phyloP scores from a whole-genome alignment of 1,140 invertebrate genomes.

The Drosophila orosa region DNA sequence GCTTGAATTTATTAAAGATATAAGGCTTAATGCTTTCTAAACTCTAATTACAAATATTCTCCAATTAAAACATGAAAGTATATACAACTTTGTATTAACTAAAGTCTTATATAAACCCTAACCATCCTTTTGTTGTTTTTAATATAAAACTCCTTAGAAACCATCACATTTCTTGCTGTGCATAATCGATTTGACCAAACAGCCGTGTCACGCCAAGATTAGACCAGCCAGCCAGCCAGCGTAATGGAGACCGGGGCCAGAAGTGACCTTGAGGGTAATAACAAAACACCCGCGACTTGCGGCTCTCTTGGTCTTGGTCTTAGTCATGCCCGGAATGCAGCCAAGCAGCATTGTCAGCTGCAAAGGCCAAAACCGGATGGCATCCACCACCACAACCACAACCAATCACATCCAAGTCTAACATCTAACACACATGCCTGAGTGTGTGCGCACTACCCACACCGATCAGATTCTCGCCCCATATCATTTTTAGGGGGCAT shows the following conservation, averaged over 20 bases:
- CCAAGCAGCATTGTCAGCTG: conserved; percentile 67
- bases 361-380: conserved; percentile 70
- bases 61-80: background rate
- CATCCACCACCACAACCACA: conserved; percentile 61
- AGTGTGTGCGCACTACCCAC: conserved; percentile 20
- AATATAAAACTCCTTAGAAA: background rate
- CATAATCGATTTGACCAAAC: conserved; percentile 31
- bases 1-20: background rate
- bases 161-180: conserved; percentile 6
- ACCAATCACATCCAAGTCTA: conserved; percentile 7
- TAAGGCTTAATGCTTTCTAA: background rate
- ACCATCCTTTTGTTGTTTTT: background rate
- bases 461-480: conserved; percentile 39
- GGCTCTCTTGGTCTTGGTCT: conserved; percentile 70
- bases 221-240: conserved; percentile 16
- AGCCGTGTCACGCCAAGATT: conserved; percentile 55
- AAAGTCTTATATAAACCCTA: background rate
- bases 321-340: conserved; percentile 79
- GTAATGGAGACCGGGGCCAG: conserved; percentile 41
- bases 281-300: conserved; percentile 70
- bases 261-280: conserved; percentile 80
- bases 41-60: background rate
- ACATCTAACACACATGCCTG: conserved; percentile 25
- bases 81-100: background rate
- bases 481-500: conserved; percentile 38